Evolutionary conservation across 1,140 invertebrate genomes (phyloP).

Genomic region (Monochamus saltuarius): DNA sequence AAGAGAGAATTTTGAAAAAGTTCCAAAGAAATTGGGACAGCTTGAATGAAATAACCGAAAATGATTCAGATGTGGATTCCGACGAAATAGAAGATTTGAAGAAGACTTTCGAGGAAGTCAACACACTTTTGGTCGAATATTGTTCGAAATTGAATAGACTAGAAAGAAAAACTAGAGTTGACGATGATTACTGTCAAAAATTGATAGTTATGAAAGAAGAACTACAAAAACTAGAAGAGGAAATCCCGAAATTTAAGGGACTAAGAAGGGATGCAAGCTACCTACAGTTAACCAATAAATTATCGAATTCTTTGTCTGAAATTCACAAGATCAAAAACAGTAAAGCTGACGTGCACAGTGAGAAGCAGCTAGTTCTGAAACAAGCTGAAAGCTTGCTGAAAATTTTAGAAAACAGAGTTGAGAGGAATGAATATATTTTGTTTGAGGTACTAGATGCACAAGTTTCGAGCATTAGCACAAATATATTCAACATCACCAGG

Average conservation of each 20-base stretch:
- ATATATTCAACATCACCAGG: not conserved
- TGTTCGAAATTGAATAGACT: too few relatives aligned
- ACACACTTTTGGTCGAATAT: slow-evolving; percentile 2
- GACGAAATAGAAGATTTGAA: slow-evolving; percentile 9
- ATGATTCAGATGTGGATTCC: slow-evolving; percentile 3
- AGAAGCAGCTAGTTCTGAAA: not conserved
- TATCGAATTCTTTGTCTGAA: slow-evolving; percentile 1
- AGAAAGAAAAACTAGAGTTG: too few relatives aligned
- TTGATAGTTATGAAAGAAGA: not conserved
- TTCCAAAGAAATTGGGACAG: slow-evolving; percentile 1
- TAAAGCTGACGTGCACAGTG: not conserved
- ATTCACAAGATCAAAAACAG: slow-evolving; percentile 3
- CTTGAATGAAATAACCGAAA: slow-evolving; percentile 4
- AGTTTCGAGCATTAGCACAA: not conserved
- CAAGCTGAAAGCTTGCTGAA: not conserved
- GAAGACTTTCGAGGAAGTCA: slow-evolving; percentile 2
- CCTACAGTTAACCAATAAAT: slow-evolving; percentile 11
- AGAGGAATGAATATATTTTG: not conserved
- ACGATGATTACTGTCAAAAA: too few relatives aligned
- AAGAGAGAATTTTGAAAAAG: slow-evolving; percentile 8
- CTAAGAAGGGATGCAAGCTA: slow-evolving; percentile 25
- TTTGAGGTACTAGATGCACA: slow-evolving; percentile 1
- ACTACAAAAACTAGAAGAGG: slow-evolving; percentile 2
- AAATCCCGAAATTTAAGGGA: slow-evolving; percentile 13
- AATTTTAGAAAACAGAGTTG: slow-evolving; percentile 4